Percentiles rank a stretch among this genome's conserved stretches.
phyloP scores from a whole-genome alignment of 64 coral and sea anemone species.

The Astreopora myriophthalma region DNA sequence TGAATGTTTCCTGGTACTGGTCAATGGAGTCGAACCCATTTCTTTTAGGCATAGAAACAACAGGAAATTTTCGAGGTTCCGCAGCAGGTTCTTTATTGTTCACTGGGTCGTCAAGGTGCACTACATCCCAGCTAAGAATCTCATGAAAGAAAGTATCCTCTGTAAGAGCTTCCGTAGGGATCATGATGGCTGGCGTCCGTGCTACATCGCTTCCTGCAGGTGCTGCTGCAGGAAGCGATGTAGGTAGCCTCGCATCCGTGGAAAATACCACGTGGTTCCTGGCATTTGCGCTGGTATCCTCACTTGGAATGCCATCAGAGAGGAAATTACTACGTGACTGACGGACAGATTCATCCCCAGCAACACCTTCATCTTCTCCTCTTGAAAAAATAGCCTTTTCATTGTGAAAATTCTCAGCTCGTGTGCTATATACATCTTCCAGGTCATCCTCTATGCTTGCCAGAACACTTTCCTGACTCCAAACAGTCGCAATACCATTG shows the following conservation, averaged over 20 bases:
- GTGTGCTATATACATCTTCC: not conserved
- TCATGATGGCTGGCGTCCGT: not conserved
- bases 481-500: not conserved
- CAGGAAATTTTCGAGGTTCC: not conserved
- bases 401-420: not conserved
- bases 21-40: slow-evolving; percentile 34
- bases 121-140: slow-evolving; percentile 26
- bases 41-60: not conserved
- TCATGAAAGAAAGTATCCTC: slow-evolving; percentile 9
- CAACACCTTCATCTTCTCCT: not conserved
- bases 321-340: no score
- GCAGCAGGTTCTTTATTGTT: not conserved
- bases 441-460: slow-evolving; percentile 42
- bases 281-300: not conserved
- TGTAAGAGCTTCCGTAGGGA: not conserved
- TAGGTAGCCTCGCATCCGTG: not conserved
- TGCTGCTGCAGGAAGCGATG: not conserved
- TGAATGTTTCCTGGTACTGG: slow-evolving; percentile 37
- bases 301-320: not conserved
- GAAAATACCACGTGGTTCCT: not conserved
- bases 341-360: not conserved
- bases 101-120: not conserved
- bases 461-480: slow-evolving; percentile 40
- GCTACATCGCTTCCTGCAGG: not conserved
- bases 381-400: not conserved